These are phyloP conservation scores for Fratercula arctica DNA, from an alignment of 2,797 vertebrate species.

Conservation along the genomic window DNA sequence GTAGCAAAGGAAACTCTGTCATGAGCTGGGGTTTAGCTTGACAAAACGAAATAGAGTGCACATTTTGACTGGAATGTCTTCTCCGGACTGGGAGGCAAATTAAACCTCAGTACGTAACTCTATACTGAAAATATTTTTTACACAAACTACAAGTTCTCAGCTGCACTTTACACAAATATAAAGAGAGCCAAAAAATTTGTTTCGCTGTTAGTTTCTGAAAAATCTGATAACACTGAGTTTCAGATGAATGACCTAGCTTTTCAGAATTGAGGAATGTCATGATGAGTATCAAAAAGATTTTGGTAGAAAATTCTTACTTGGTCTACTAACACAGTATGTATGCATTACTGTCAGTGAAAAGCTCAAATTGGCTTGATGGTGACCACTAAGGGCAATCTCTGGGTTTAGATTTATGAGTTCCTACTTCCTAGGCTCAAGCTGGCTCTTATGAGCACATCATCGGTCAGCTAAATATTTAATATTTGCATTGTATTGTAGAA, in stretches of 20 bases:
- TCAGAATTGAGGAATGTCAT: neutral
- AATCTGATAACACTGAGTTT: neutral
- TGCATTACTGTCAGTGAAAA: neutral
- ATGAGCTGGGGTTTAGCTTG: neutral
- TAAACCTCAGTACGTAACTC: neutral
- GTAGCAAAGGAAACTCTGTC: neutral
- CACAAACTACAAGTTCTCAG: neutral
- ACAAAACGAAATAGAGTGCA: neutral
- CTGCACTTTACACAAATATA: neutral
- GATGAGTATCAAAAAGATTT: neutral
- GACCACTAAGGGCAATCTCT: neutral
- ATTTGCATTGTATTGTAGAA: neutral
- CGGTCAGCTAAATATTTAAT: neutral
- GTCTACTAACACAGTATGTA: neutral
- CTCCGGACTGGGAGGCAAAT: neutral
- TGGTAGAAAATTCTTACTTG: neutral
- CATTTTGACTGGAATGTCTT: neutral
- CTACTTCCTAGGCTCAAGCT: neutral
- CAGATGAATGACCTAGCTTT: neutral
- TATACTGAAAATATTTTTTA: neutral
- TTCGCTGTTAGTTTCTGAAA: neutral
- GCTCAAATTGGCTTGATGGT: neutral
- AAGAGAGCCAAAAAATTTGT: neutral
- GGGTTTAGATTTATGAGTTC: neutral
- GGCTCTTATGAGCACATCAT: neutral